phyloP scores from a whole-genome alignment of 2,888 invertebrate species.

The Parthenolecanium corni region DNA sequence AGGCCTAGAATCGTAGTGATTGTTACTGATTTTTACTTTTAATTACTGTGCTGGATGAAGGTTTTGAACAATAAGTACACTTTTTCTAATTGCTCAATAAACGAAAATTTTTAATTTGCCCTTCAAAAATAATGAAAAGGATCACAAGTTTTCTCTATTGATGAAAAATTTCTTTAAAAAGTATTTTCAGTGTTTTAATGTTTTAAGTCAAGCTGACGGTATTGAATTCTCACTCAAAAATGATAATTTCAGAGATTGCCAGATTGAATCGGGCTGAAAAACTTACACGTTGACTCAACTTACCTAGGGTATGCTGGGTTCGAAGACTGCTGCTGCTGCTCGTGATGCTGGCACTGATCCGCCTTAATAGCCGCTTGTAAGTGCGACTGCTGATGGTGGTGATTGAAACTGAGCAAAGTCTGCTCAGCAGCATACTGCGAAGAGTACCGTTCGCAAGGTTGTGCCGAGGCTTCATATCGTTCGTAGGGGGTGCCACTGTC shows the following conservation, averaged over 20 bases:
- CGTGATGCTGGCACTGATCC: constrained; percentile 40
- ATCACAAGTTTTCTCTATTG: too few species aligned
- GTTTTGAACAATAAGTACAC: too few species aligned
- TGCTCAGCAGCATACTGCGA: constrained; percentile 44
- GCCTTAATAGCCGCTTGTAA: constrained; percentile 37
- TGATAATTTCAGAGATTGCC: too few species aligned
- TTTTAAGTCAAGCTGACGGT: too few species aligned
- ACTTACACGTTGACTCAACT: neutral
- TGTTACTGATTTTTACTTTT: neutral
- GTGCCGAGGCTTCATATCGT: constrained; percentile 45
- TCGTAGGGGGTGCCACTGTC: constrained; percentile 41
- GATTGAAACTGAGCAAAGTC: constrained; percentile 19
- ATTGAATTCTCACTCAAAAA: too few species aligned
- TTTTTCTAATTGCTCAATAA: too few species aligned
- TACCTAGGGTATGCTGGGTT: constrained; percentile 60
- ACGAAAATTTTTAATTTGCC: too few species aligned
- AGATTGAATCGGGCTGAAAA: too few species aligned
- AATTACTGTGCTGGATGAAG: neutral
- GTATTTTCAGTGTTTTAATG: too few species aligned
- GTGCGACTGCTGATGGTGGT: constrained; percentile 30
- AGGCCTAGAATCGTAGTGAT: constrained; percentile 45
- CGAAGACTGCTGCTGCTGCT: constrained; percentile 15
- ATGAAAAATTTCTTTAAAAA: too few species aligned
- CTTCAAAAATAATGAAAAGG: too few species aligned
- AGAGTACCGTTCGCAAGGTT: constrained; percentile 37